Percentiles rank a stretch among this genome's conserved stretches.
Conservation (phyloP, 2,113 vertebrate species). For the Hydrolagus affinis region DNA sequence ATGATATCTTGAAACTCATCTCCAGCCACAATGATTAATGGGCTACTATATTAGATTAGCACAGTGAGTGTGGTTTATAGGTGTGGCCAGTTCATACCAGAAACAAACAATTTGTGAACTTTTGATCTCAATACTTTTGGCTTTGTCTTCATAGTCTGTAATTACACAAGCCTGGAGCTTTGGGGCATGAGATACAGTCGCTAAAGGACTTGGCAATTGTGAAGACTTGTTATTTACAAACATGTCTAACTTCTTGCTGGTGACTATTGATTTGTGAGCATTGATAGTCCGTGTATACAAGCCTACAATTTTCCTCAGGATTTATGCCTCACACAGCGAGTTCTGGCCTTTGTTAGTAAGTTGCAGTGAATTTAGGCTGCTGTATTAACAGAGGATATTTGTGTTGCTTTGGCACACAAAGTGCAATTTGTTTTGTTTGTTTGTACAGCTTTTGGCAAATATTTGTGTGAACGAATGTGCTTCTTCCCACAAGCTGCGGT, state of each 20-base stretch:
- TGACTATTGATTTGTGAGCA: conserved; percentile 25
- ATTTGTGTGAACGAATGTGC: background rate
- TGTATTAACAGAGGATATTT: conserved; percentile 10
- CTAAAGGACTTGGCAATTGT: conserved; percentile 6
- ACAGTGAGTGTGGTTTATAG: background rate
- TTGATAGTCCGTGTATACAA: background rate
- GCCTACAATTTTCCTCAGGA: background rate
- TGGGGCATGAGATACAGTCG: background rate
- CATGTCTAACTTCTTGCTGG: background rate
- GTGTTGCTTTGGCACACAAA: conserved; percentile 12
- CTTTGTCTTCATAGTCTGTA: background rate
- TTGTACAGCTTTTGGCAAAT: conserved; percentile 24
- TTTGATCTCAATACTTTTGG: conserved; percentile 27
- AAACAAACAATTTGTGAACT: conserved; percentile 26
- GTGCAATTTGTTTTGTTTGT: conserved; percentile 8
- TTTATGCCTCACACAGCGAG: conserved; percentile 8
- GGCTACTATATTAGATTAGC: conserved; percentile 6
- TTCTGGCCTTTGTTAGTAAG: conserved; percentile 2
- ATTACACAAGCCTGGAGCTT: conserved; percentile 23
- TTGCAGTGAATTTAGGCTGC: background rate
- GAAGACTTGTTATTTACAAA: conserved; percentile 18
- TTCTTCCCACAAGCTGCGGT: background rate
- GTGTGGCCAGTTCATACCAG: background rate
- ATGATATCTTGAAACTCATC: conserved; percentile 1
- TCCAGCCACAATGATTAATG: background rate